A percentile compares a stretch with the other conserved stretches of the same genome.
phyloP scores from a whole-genome alignment of 2,888 invertebrate genomes.

The Pandemis heparana region DNA sequence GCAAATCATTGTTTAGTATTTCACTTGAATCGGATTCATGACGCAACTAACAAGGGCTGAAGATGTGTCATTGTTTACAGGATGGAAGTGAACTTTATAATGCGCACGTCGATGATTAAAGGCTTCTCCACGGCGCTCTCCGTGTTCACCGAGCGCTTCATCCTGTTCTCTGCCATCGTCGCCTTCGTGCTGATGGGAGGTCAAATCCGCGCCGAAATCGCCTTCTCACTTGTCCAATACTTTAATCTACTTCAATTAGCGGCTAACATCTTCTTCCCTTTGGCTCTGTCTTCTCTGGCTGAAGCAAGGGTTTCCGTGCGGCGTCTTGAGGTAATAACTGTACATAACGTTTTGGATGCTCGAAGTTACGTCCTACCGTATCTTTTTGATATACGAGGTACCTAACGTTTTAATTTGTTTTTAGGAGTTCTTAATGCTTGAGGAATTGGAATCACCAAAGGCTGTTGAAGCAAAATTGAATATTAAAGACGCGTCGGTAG shows the following conservation, averaged over 20 bases:
- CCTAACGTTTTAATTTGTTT: conserved; percentile 37
- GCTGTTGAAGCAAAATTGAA: conserved; percentile 55
- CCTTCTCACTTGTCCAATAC: conserved; percentile 92
- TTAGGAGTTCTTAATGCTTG: conserved; percentile 76
- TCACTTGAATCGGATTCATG: too few relatives aligned
- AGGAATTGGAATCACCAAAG: conserved; percentile 67
- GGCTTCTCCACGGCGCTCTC: conserved; percentile 88
- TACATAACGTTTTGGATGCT: not conserved
- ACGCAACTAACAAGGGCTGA: too few relatives aligned
- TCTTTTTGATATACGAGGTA: not conserved
- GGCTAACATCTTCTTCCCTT: conserved; percentile 88
- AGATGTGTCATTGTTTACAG: conserved; percentile 63
- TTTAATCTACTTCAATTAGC: conserved; percentile 90
- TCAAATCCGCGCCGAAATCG: conserved; percentile 86
- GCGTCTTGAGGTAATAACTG: conserved; percentile 84
- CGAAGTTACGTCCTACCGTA: too few relatives aligned
- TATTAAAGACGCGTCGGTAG: conserved; percentile 49
- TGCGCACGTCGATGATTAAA: conserved; percentile 88
- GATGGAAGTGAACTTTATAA: conserved; percentile 89
- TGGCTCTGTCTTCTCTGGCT: conserved; percentile 86
- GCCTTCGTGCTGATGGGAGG: conserved; percentile 90
- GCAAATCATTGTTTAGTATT: too few relatives aligned
- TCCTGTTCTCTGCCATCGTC: conserved; percentile 92
- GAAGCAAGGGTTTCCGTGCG: conserved; percentile 88
- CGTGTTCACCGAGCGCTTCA: conserved; percentile 94